Evolutionary conservation across 2,113 vertebrate genomes (phyloP), one percentile per base, ranked within the genome.

Genomic region (Paradoxurus hermaphroditus): DNA sequence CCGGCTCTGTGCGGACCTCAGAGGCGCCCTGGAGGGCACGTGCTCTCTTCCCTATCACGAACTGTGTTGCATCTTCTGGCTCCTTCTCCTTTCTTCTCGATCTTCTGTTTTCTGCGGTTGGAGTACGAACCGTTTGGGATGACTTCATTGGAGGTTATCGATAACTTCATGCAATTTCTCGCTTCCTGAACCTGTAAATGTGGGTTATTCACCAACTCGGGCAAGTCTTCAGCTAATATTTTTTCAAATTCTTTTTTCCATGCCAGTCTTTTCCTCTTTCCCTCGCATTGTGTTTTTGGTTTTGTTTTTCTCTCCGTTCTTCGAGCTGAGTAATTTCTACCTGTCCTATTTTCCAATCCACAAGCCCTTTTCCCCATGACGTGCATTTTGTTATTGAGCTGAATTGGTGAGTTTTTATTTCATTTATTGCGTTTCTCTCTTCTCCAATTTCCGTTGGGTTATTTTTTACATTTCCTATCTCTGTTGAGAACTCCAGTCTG

Each of bases 1-100:
- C 99, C 99, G 99, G 18, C 99, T 98, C 98, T 99, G 98, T 99
- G 99, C 97, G 99, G 99, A 97, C 99, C 99, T 97, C 99, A 99
- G 97, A 99, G 99, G 98, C 90, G 98, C 95, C 99, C 98, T 94
- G 99, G 99, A 94, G 99, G 99, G 98, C 99, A 98, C 98, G 99
- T 98, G 98, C 99, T 18, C 14, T 70, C 23, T 68, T 87, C 23
- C 51, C 65, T 70, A n/a, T 70, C 29, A 39, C 7, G n/a, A 27
- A 70, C 70, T 29, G 65, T 14, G 27, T 49, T 25, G 12, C 9
- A 70, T 86, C 68, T 34, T 86, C 63, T 39, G 27, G 34, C 65
- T 53, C 49, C 51, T 29, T 27, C 56, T 21, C 8, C 56, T 56
- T 7, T 53, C 51, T 53, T 53, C 51, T 53, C 36, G 68, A 51